Conservation (phyloP, 2,888 invertebrate species). For the Chalcis sispes region DNA sequence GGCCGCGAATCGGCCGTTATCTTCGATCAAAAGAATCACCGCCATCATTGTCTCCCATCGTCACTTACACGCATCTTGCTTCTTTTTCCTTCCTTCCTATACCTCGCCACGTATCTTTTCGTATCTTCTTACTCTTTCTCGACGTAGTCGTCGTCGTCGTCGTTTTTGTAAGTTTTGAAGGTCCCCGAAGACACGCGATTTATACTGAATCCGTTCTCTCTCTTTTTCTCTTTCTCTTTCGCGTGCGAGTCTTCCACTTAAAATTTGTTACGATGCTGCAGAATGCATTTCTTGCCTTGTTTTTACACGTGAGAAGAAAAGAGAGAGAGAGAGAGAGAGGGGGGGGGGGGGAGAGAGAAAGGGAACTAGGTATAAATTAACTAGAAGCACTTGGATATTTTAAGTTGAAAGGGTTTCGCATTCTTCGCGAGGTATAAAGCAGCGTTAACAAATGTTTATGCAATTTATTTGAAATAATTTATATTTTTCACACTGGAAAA, state of each 20-base stretch:
- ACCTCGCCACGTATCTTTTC: too few relatives aligned
- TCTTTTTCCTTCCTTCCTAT: neutral
- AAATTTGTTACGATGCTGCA: slow-evolving; percentile 30
- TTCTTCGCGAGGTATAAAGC: too few relatives aligned
- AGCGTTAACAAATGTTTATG: too few relatives aligned
- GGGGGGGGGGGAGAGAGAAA: neutral
- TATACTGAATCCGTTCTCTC: slow-evolving; percentile 48
- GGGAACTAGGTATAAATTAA: too few relatives aligned
- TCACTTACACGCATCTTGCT: slow-evolving; percentile 25
- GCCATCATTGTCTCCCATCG: slow-evolving; percentile 55
- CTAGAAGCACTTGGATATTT: too few relatives aligned
- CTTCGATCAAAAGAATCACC: slow-evolving; percentile 60
- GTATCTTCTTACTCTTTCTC: slow-evolving; percentile 26
- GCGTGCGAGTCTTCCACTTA: slow-evolving; percentile 19
- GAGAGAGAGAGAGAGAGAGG: neutral
- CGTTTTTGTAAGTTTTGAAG: slow-evolving; percentile 8
- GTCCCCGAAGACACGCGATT: slow-evolving; percentile 44
- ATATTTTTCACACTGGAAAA: too few relatives aligned
- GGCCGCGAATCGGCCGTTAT: slow-evolving; percentile 51
- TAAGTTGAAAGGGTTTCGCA: too few relatives aligned
- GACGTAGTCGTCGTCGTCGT: slow-evolving; percentile 16
- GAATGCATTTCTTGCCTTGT: neutral
- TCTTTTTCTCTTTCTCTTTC: slow-evolving; percentile 14
- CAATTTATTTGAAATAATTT: too few relatives aligned
- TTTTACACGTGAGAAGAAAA: neutral